A percentile compares a stretch with the other conserved stretches of the same genome.
These are phyloP conservation scores for Eubasilissa splendida DNA, from an alignment of 2,888 invertebrate species.

Conservation along the genomic window DNA sequence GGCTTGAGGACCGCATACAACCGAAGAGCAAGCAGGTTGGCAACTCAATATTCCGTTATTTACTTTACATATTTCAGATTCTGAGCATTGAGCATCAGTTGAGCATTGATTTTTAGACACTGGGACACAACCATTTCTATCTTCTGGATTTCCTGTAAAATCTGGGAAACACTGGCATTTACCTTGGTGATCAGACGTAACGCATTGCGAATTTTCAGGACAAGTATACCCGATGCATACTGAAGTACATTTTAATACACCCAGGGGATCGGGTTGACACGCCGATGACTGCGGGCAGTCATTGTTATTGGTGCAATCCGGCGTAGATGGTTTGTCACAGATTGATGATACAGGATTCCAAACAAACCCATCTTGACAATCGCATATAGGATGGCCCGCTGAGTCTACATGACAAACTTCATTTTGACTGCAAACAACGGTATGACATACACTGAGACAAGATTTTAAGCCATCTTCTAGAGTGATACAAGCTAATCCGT, in stretches of 20 bases:
- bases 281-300: slow-evolving; percentile 82
- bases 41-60: slow-evolving; percentile 78
- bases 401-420: slow-evolving; percentile 83
- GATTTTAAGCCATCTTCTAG: slow-evolving; percentile 76
- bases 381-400: slow-evolving; percentile 82
- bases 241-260: slow-evolving; percentile 86
- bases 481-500: slow-evolving; percentile 80
- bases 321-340: slow-evolving; percentile 91
- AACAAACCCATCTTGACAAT: slow-evolving; percentile 83
- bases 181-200: slow-evolving; percentile 81
- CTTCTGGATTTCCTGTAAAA: slow-evolving; percentile 91
- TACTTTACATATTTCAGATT: slow-evolving; percentile 84
- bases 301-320: slow-evolving; percentile 81
- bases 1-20: slow-evolving; percentile 88
- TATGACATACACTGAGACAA: slow-evolving; percentile 86
- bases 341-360: slow-evolving; percentile 88
- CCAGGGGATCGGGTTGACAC: slow-evolving; percentile 88
- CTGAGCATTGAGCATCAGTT: slow-evolving; percentile 86
- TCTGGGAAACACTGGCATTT: slow-evolving; percentile 89
- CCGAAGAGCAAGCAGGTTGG: slow-evolving; percentile 82
- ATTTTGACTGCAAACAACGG: slow-evolving; percentile 86
- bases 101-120: slow-evolving; percentile 83
- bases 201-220: slow-evolving; percentile 86
- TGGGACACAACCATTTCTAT: slow-evolving; percentile 87
- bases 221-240: slow-evolving; percentile 88